phyloP scores from a whole-genome alignment of 2,888 invertebrate genomes.

The Agrypnus murinus region DNA sequence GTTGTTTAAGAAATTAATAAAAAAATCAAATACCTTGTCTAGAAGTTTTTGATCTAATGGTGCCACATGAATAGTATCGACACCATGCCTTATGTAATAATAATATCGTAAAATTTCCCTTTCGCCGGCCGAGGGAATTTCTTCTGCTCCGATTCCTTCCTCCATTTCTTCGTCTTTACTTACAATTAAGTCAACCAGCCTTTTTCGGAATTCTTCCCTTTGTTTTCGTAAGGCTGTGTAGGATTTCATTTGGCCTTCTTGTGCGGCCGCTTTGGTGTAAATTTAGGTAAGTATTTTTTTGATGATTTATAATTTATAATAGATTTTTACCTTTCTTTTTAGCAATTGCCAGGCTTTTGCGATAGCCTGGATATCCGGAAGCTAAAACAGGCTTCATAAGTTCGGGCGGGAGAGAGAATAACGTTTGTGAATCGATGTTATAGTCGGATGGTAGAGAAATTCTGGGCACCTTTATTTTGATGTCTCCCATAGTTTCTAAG shows the following conservation, averaged over 20 bases:
- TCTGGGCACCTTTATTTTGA: slow-evolving; percentile 74
- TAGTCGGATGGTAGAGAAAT: slow-evolving; percentile 75
- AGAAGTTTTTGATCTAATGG: slow-evolving; percentile 86
- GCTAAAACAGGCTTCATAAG: slow-evolving; percentile 69
- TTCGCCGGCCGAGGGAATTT: slow-evolving; percentile 78
- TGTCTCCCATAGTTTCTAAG: slow-evolving; percentile 71
- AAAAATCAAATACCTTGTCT: slow-evolving; percentile 71
- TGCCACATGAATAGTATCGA: slow-evolving; percentile 92
- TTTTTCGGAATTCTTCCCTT: slow-evolving; percentile 87
- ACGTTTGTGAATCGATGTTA: slow-evolving; percentile 74
- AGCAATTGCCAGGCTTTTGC: slow-evolving; percentile 66
- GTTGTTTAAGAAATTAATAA: background rate
- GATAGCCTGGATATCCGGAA: slow-evolving; percentile 66
- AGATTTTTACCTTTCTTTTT: slow-evolving; percentile 65
- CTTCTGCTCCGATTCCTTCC: slow-evolving; percentile 67
- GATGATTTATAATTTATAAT: too few relatives aligned
- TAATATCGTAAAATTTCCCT: slow-evolving; percentile 87
- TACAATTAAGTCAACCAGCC: slow-evolving; percentile 84
- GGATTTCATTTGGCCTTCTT: slow-evolving; percentile 71
- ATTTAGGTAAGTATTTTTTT: background rate
- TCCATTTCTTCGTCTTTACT: slow-evolving; percentile 73
- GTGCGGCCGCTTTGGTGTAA: slow-evolving; percentile 69
- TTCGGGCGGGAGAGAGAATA: slow-evolving; percentile 79
- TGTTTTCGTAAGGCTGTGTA: slow-evolving; percentile 82
- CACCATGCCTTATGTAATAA: slow-evolving; percentile 92